Conservation (phyloP, 2,113 vertebrate genomes). For the Tupaia chinensis region DNA sequence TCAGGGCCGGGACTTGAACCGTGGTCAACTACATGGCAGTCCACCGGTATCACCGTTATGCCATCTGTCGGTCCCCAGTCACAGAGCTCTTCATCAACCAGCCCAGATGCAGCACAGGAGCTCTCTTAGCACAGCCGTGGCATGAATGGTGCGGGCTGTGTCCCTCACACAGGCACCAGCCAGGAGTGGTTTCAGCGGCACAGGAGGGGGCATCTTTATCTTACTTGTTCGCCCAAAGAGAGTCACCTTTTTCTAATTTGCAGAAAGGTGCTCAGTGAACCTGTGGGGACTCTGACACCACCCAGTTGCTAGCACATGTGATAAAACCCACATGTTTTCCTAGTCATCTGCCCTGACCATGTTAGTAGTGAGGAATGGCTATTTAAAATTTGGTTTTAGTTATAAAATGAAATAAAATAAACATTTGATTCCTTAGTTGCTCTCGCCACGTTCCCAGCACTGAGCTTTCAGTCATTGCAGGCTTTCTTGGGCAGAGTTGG, state of each 20-base stretch:
- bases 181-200: neutral
- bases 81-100: neutral
- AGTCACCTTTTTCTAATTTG: neutral
- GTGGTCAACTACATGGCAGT: too few relatives aligned
- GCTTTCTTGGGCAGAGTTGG: neutral
- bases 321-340: slow-evolving; percentile 36
- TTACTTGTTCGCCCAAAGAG: neutral
- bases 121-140: neutral
- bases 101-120: neutral
- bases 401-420: slow-evolving; percentile 21
- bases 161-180: neutral
- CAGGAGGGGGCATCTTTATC: neutral
- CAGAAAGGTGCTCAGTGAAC: neutral
- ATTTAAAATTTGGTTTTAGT: slow-evolving; percentile 36
- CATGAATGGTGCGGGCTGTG: neutral
- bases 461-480: neutral
- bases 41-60: too few relatives aligned
- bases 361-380: neutral
- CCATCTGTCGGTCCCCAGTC: neutral
- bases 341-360: neutral
- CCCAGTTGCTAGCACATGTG: neutral
- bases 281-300: neutral
- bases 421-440: neutral
- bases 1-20: too few relatives aligned
- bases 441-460: neutral